phyloP scores from a whole-genome alignment of 2,888 invertebrate species.

The Clostera curtula region DNA sequence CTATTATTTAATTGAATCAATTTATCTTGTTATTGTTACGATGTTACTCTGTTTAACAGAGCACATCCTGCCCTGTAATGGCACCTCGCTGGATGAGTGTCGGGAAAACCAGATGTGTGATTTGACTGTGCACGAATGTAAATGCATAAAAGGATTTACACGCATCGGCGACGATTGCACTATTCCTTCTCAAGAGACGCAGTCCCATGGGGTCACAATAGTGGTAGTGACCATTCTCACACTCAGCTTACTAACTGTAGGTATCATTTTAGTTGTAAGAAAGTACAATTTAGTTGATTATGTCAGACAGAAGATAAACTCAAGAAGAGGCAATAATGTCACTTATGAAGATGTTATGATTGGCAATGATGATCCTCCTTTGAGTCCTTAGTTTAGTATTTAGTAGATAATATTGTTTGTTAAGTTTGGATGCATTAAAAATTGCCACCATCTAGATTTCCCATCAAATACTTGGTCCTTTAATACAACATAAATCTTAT shows the following conservation, averaged over 20 bases:
- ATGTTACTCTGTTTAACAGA: slow-evolving; percentile 69
- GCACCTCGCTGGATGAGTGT: slow-evolving; percentile 37
- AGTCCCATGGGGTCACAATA: slow-evolving; percentile 36
- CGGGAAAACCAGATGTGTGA: slow-evolving; percentile 48
- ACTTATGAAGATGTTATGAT: slow-evolving; percentile 75
- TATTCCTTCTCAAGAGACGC: slow-evolving; percentile 16
- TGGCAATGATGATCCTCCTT: slow-evolving; percentile 67
- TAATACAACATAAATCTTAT: no score
- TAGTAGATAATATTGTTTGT: slow-evolving; percentile 17
- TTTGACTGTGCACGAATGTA: slow-evolving; percentile 34
- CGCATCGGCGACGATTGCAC: slow-evolving; percentile 41
- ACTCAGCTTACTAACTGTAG: slow-evolving; percentile 50
- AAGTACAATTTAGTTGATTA: slow-evolving; percentile 64
- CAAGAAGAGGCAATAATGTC: slow-evolving; percentile 53
- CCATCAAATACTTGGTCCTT: no score
- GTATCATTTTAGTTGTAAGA: slow-evolving; percentile 55
- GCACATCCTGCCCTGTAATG: slow-evolving; percentile 63
- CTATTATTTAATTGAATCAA: slow-evolving; percentile 74
- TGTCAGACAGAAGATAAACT: slow-evolving; percentile 50
- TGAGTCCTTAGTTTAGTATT: slow-evolving; percentile 48
- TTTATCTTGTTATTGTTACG: slow-evolving; percentile 53
- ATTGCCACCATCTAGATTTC: no score
- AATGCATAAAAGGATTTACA: slow-evolving; percentile 40
- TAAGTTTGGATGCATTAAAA: slow-evolving; percentile 17
- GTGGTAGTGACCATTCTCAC: slow-evolving; percentile 54